phyloP scores from a whole-genome alignment of 2,888 invertebrate species.

The Synanthedon andrenaeformis region DNA sequence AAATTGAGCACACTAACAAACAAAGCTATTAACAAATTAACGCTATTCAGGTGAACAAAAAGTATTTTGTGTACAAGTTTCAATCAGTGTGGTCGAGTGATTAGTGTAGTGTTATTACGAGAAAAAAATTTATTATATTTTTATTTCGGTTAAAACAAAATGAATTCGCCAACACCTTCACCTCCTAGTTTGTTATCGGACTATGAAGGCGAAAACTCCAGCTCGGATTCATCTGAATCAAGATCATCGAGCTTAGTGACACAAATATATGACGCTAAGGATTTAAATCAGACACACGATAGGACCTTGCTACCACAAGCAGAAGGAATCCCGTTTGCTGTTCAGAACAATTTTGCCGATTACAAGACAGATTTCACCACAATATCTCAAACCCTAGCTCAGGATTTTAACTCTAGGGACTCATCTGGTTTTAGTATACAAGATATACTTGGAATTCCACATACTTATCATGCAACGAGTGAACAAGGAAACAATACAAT shows the following conservation, averaged over 20 bases:
- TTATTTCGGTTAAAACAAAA: slow-evolving; percentile 10
- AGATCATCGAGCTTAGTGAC: slow-evolving; percentile 17
- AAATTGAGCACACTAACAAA: slow-evolving; percentile 49
- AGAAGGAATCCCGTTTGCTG: slow-evolving; percentile 33
- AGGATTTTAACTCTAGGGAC: slow-evolving; percentile 63
- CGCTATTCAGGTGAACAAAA: slow-evolving; percentile 62
- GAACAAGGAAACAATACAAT: slow-evolving; percentile 36
- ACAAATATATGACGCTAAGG: not conserved
- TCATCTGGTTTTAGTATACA: slow-evolving; percentile 63
- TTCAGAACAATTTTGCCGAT: slow-evolving; percentile 35
- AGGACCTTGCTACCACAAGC: slow-evolving; percentile 50
- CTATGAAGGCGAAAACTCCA: slow-evolving; percentile 31
- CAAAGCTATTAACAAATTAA: slow-evolving; percentile 66
- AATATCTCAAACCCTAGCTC: slow-evolving; percentile 39
- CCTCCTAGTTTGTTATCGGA: slow-evolving; percentile 42
- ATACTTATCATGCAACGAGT: slow-evolving; percentile 32
- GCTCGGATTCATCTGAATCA: slow-evolving; percentile 30
- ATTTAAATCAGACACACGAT: slow-evolving; percentile 35
- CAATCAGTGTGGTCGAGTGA: slow-evolving; percentile 41
- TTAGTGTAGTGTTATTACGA: not conserved
- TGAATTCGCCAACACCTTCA: slow-evolving; percentile 42
- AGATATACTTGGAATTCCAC: slow-evolving; percentile 58
- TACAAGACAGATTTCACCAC: slow-evolving; percentile 43
- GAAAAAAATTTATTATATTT: not conserved
- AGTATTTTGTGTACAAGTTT: slow-evolving; percentile 63